Conservation (phyloP, 2,797 vertebrate species). For the Ctenopoma kingsleyae region DNA sequence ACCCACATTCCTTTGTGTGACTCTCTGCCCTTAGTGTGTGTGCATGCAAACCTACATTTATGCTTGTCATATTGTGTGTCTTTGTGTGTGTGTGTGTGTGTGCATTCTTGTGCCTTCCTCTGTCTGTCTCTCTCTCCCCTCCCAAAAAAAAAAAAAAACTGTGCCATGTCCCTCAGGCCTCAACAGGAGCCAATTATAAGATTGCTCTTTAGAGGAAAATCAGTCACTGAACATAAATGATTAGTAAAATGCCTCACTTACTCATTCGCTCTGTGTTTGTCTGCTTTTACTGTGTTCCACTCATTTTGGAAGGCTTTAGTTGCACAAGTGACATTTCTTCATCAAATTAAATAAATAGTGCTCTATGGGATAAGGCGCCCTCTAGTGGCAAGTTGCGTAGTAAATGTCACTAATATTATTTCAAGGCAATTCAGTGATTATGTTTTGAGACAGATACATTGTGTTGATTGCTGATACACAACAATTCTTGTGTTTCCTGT, state of each 20-base stretch:
- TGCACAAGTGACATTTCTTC: slow-evolving; percentile 47
- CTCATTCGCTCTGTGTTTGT: slow-evolving; percentile 38
- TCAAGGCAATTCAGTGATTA: neutral
- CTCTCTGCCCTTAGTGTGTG: slow-evolving; percentile 53
- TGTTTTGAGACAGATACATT: neutral
- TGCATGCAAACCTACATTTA: slow-evolving; percentile 31
- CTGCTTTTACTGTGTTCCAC: slow-evolving; percentile 27
- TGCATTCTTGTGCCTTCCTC: slow-evolving; percentile 31
- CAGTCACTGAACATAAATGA: slow-evolving; percentile 58
- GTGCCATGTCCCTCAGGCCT: slow-evolving; percentile 53
- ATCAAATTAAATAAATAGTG: slow-evolving; percentile 36
- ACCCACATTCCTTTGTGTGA: slow-evolving; percentile 79
- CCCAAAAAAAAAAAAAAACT: slow-evolving; percentile 13
- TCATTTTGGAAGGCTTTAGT: slow-evolving; percentile 30
- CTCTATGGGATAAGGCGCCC: slow-evolving; percentile 51
- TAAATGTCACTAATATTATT: neutral
- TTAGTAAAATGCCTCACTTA: slow-evolving; percentile 61
- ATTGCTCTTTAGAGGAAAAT: slow-evolving; percentile 60
- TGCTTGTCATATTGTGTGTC: slow-evolving; percentile 41
- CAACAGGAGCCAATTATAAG: slow-evolving; percentile 63
- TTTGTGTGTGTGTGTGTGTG: slow-evolving; percentile 11
- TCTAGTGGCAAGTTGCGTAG: slow-evolving; percentile 68
- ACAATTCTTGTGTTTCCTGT: neutral
- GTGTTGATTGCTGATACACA: neutral
- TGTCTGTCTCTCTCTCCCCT: slow-evolving; percentile 30